Base-by-base conservation (phyloP, 2,888 invertebrate genomes). In the Drosophila stalkeri region DNA sequence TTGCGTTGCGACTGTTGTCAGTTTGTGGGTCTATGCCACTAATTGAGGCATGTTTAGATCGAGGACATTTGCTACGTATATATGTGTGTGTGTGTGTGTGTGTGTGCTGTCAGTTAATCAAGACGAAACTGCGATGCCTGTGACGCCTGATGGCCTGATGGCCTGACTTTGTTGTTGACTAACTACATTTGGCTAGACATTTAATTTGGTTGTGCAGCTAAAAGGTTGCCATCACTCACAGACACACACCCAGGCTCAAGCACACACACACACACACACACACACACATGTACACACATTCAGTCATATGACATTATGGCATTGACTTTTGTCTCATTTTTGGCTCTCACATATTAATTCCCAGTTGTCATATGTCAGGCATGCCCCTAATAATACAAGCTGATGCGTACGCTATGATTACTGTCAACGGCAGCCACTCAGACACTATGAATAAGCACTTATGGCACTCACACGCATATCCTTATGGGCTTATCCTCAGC, bases 351-450 rank as follows among this genome's bases (percentile, higher is more conserved):
- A 59, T 72, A 83, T 77, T 83, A 84, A 86, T 81, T 88, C 88
- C 89, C 88, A 65, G 84, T 80, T 89, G 88, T 87, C 88, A 86
- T 89, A 86, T 89, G 88, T 88, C 88, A 87, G 76, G 68, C 74
- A 70, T 37, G 54, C 52, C 75, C 66, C 81, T 86, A 88, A 87
- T 86, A 86, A 84, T 75, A 75, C 80, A 70, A 77, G 80, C 77
- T 86, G 87, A 86, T 88, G 87, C 74, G 71, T 66, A 80, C 79
- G 87, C 82, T 87, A 88, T 88, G 88, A 88, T 89, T 84, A 89
- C 89, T 88, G 88, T 88, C 88, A 86, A 61, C 81, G 57, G 63
- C 87, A 89, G 85, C 61, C 80, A 75, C 65, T 59, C 64, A 64
- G 57, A 72, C 75, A 78, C 82, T 78, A 86, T 81, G 84, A 86